Base-by-base conservation (phyloP, 2,888 invertebrate genomes). In the Cerastis leucographa region DNA sequence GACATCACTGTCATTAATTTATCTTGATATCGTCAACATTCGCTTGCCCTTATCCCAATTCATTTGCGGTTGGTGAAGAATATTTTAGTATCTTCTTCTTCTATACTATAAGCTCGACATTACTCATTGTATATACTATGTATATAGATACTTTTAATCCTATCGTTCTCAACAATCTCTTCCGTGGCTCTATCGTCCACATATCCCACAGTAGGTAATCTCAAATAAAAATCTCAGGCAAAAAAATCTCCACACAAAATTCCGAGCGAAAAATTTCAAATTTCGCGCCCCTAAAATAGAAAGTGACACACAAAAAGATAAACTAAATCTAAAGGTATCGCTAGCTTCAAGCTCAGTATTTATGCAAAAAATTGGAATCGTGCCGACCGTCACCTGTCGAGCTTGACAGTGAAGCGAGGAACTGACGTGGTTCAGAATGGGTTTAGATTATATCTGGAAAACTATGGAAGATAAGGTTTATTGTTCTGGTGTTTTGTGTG, bases 321-420 rank as follows among this genome's bases (percentile, higher is more conserved):
- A 76, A 74, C 70, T 59, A 51, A 71, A 70, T 14, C n/a, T n/a
- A 22, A 66, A 81, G 71, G 74, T 75, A 72, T 81, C 67, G 74
- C 54, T 72, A 35, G 77, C 42, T 68, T 61, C n/a, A 17, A 44
- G 44, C 9, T 29, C 25, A 77, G 65, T 56, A 25, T 77, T 61
- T 74, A 54, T 72, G 61, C 54, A 66, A 76, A 83, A 86, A 82
- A 85, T 71, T 87, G 78, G 79, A 78, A 46, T 70, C 54, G 56
- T 59, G 83, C 79, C 86, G 71, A 76, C 71, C 68, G 70, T 81
- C 80, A 80, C 77, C 76, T 81, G 86, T 86, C 86, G 61, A 51
- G 64, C 49, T 51, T 25, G 62, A 75, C 76, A 59, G 71, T 64
- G 71, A 76, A n/a, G 64, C 71, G 59, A 86, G 86, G 49, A 56